Conservation (phyloP, 2,888 invertebrate species). For the Scaptodrosophila latifasciaeformis region DNA sequence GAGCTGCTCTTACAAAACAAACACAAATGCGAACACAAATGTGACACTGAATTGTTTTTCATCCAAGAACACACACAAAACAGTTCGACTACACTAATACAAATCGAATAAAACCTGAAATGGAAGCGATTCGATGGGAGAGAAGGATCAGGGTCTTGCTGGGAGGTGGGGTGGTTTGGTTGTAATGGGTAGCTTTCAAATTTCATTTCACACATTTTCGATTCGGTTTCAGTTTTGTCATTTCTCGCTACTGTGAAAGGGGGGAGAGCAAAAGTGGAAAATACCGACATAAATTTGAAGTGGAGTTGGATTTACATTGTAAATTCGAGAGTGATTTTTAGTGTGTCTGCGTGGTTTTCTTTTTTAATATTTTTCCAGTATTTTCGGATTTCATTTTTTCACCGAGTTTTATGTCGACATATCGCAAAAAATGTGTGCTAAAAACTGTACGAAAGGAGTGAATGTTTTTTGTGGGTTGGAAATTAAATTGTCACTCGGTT, state of each 20-base stretch:
- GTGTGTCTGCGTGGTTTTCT: slow-evolving; percentile 22
- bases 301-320: slow-evolving; percentile 43
- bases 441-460: too few species aligned
- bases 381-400: too few species aligned
- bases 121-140: slow-evolving; percentile 5
- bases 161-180: too few species aligned
- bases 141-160: too few species aligned
- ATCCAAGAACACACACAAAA: slow-evolving; percentile 33
- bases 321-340: slow-evolving; percentile 53
- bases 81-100: background rate
- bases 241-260: background rate
- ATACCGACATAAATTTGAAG: slow-evolving; percentile 38
- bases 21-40: slow-evolving; percentile 42
- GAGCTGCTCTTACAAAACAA: slow-evolving; percentile 42
- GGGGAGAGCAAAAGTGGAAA: slow-evolving; percentile 8
- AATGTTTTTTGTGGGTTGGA: too few species aligned
- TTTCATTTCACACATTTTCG: slow-evolving; percentile 58
- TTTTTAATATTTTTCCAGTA: too few species aligned
- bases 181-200: slow-evolving; percentile 33
- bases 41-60: slow-evolving; percentile 61
- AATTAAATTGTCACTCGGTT: too few species aligned
- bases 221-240: slow-evolving; percentile 15
- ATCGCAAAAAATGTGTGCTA: too few species aligned
- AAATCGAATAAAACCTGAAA: slow-evolving; percentile 16
- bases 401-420: too few species aligned